Evolutionary conservation across 2,797 vertebrate genomes (phyloP).

Genomic region (Neostethus bicornis): DNA sequence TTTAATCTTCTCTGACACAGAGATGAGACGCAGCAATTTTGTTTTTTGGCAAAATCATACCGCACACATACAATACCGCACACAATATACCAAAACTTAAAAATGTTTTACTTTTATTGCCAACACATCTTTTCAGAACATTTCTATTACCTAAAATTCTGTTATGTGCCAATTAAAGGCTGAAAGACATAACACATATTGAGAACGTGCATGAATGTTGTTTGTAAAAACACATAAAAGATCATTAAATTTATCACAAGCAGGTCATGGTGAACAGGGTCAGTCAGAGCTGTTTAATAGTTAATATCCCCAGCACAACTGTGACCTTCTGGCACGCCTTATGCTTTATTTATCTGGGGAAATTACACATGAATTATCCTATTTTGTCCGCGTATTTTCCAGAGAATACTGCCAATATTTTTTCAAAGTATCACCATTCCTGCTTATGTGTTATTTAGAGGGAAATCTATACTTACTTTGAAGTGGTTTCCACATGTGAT

Average conservation of each 20-base stretch:
- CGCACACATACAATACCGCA: too few relatives aligned
- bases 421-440: constrained; percentile 20
- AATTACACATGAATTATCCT: constrained; percentile 40
- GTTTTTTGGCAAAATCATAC: too few relatives aligned
- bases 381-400: constrained; percentile 11
- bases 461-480: constrained; percentile 13
- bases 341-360: constrained; percentile 55
- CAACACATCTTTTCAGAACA: too few relatives aligned
- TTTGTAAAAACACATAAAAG: neutral
- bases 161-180: neutral
- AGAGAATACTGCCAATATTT: constrained; percentile 10
- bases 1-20: too few relatives aligned
- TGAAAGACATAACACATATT: neutral
- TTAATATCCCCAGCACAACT: constrained; percentile 53
- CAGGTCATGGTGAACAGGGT: constrained; percentile 32
- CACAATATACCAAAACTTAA: too few relatives aligned
- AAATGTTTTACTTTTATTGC: neutral
- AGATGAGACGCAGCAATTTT: too few relatives aligned
- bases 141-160: neutral
- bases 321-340: constrained; percentile 46
- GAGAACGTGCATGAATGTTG: neutral
- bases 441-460: constrained; percentile 44
- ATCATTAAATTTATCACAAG: constrained; percentile 21
- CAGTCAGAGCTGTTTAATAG: constrained; percentile 53
- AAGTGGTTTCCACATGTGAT: constrained; percentile 7